Base-by-base conservation (phyloP, 2,113 vertebrate genomes). In the Upupa epops region DNA sequence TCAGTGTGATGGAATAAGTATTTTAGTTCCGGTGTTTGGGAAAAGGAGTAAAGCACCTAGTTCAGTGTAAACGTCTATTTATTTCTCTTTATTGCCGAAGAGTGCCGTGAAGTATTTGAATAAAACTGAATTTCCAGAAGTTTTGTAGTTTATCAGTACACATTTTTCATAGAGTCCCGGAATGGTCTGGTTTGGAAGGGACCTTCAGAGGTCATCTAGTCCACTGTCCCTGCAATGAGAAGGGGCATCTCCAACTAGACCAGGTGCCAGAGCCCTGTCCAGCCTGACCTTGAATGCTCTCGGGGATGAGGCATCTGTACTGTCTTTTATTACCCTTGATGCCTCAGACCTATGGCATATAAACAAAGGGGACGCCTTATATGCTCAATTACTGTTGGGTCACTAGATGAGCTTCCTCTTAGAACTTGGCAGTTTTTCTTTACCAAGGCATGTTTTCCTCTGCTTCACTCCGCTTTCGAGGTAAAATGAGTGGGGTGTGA, bases 121-220 rank as follows among this genome's bases (percentile, higher is more conserved):
- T 74, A 71, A 86, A 92, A 95, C 83, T 92, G 91, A 88, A 88
- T 93, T 97, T 95, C 91, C 13, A 21, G 66, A 83, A 78, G 77
- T 77, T 94, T 90, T 88, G 61, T 96, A 61, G 64, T 92, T 95
- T 94, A 93, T 96, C 31, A 32, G 59, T 69, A 52, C 17, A 34
- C 0, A 0, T 26, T 83, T 68, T 90, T 42, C 40, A 42, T 42
- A 42, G 40, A 42, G 15, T 15, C 40, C 11, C 15, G 15, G 40
- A 42, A 42, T 42, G 11, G 40, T 42, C 15, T n/a, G n/a, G 40
- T 11, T 42, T 42, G 40, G 40, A 42, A 42, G 40, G 40, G 40
- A 42, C 40, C 40, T 42, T 42, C 40, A 42, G 40, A 42, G 40
- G 40, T 42, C 40, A 42, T 42, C 40, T 15, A 42, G 40, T 42